Evolutionary conservation across 2,888 invertebrate genomes (phyloP).

Genomic region (Pristionchus maxplancki): DNA sequence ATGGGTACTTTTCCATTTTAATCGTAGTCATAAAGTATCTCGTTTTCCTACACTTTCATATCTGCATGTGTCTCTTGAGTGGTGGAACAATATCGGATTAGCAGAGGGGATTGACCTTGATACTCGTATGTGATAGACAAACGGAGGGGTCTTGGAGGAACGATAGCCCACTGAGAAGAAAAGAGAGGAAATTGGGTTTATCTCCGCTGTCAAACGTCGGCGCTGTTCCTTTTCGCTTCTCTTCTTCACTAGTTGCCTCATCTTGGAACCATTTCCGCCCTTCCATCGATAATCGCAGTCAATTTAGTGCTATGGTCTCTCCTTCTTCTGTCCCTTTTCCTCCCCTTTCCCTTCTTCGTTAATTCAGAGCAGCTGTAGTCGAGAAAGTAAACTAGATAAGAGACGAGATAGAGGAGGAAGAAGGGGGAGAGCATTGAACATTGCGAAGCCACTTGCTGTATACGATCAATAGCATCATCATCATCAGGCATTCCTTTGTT

Average conservation of each 20-base stretch:
- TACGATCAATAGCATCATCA: conserved; percentile 25
- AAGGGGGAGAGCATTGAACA: not conserved
- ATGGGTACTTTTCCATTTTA: not conserved
- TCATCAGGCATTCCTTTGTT: conserved; percentile 12
- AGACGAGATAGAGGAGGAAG: conserved; percentile 14
- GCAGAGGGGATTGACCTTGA: conserved; percentile 38
- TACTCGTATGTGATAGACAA: not conserved
- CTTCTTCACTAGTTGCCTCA: conserved; percentile 3
- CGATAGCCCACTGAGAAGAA: conserved; percentile 16
- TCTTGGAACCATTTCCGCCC: conserved; percentile 42
- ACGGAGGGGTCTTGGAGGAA: conserved; percentile 33
- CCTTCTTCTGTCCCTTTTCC: conserved; percentile 12
- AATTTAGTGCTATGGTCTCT: conserved; percentile 36
- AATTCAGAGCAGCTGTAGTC: conserved; percentile 49
- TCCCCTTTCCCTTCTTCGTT: conserved; percentile 22
- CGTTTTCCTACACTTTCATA: not conserved
- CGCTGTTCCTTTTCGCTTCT: conserved; percentile 31
- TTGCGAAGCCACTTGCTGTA: not conserved
- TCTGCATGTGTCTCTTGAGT: not conserved
- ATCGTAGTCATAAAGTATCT: not conserved
- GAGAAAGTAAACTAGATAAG: conserved; percentile 50
- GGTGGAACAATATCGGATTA: conserved; percentile 20
- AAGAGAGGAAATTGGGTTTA: conserved; percentile 16
- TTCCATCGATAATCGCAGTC: conserved; percentile 36
- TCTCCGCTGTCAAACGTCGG: not conserved